Evolutionary conservation across 2,888 invertebrate species (phyloP).

Genomic region (Megastigmus dorsalis): DNA sequence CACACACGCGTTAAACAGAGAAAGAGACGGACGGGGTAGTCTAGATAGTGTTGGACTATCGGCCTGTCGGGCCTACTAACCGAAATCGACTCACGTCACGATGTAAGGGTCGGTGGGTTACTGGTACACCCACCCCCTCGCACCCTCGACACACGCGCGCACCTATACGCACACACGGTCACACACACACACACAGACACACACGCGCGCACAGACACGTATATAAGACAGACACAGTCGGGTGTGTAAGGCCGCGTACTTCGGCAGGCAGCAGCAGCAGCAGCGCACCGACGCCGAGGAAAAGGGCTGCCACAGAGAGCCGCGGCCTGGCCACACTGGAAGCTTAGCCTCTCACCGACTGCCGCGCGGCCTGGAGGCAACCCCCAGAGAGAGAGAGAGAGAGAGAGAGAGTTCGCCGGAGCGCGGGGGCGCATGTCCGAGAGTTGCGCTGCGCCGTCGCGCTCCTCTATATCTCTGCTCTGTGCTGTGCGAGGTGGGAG

Average conservation of each 20-base stretch:
- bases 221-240: background rate
- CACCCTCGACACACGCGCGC: too few species aligned
- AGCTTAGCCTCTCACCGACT: too few species aligned
- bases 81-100: slow-evolving; percentile 65
- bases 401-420: too few species aligned
- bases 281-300: background rate
- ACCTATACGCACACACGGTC: too few species aligned
- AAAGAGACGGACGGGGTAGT: background rate
- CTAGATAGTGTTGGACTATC: too few species aligned
- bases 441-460: background rate
- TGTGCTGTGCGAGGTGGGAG: too few species aligned
- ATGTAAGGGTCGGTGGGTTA: too few species aligned
- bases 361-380: background rate
- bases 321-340: too few species aligned
- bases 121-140: too few species aligned
- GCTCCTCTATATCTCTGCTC: too few species aligned
- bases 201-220: background rate
- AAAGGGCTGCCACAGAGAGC: background rate
- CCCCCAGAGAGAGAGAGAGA: background rate
- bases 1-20: background rate
- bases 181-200: background rate
- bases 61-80: slow-evolving; percentile 68
- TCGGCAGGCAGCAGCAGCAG: too few species aligned
- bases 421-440: background rate
- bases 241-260: too few species aligned